Conservation (phyloP, 2,113 vertebrate genomes). For the Mellivora capensis region DNA sequence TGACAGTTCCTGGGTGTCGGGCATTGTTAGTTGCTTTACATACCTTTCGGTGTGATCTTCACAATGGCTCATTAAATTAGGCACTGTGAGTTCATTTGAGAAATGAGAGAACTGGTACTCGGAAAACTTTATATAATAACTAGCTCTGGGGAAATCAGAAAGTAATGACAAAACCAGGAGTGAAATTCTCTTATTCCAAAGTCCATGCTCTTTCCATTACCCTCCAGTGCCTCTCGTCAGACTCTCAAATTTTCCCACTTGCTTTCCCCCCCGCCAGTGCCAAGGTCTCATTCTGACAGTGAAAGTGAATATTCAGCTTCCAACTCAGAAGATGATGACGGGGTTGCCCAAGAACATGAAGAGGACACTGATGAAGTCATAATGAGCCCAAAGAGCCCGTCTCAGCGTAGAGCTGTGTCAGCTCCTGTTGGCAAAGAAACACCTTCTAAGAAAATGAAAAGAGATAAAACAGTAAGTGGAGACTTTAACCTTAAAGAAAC, state of each 20-base stretch:
- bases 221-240: neutral
- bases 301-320: conserved; percentile 76
- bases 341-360: conserved; percentile 23
- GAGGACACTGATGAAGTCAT: neutral
- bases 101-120: neutral
- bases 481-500: neutral
- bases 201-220: neutral
- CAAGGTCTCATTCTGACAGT: conserved; percentile 59
- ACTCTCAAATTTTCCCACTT: neutral
- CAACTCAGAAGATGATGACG: conserved; percentile 67
- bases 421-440: conserved; percentile 46
- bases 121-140: neutral
- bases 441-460: conserved; percentile 67
- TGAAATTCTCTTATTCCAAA: neutral
- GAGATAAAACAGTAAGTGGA: conserved; percentile 66
- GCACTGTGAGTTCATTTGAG: neutral
- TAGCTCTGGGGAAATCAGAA: neutral
- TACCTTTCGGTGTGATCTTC: neutral
- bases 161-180: conserved; percentile 25
- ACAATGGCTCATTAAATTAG: neutral
- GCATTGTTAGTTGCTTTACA: neutral
- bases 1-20: neutral
- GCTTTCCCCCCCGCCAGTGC: neutral
- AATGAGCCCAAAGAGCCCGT: neutral
- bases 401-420: conserved; percentile 27